These are phyloP conservation scores for Rotaria macrura DNA, from an alignment of 2,888 invertebrate genomes.

Conservation along the genomic window DNA sequence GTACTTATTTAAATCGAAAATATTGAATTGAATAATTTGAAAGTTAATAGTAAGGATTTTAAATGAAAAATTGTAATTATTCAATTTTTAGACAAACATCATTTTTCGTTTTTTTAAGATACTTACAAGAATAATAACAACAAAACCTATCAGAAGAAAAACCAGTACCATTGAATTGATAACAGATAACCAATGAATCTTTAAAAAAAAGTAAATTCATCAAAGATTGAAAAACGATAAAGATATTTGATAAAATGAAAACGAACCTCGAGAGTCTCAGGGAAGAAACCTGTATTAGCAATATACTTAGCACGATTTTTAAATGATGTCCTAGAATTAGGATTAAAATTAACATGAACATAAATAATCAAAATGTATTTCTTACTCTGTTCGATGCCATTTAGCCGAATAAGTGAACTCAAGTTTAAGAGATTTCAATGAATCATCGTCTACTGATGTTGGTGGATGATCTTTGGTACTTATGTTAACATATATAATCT, in stretches of 20 bases:
- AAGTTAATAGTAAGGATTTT: no score
- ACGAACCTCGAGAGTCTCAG: conserved; percentile 51
- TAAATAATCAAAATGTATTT: neutral
- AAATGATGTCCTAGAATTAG: conserved; percentile 45
- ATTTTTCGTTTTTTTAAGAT: no score
- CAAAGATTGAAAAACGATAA: neutral
- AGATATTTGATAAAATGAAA: conserved; percentile 21
- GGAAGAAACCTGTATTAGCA: conserved; percentile 51
- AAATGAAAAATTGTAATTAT: no score
- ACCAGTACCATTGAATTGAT: conserved; percentile 54
- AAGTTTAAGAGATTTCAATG: conserved; percentile 44
- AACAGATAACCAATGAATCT: conserved; percentile 55
- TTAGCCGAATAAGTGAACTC: conserved; percentile 52
- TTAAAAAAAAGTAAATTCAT: conserved; percentile 35
- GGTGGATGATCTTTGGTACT: conserved; percentile 50
- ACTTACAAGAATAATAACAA: conserved; percentile 53
- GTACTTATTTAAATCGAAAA: no score
- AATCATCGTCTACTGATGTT: conserved; percentile 45
- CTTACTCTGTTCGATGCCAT: conserved; percentile 50
- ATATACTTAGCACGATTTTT: conserved; percentile 46
- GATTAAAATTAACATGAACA: conserved; percentile 21
- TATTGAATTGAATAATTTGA: no score
- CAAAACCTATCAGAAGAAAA: conserved; percentile 52
- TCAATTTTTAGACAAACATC: no score
- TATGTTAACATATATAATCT: conserved; percentile 52